phyloP scores from a whole-genome alignment of 1,140 invertebrate genomes.

The Mya arenaria region DNA sequence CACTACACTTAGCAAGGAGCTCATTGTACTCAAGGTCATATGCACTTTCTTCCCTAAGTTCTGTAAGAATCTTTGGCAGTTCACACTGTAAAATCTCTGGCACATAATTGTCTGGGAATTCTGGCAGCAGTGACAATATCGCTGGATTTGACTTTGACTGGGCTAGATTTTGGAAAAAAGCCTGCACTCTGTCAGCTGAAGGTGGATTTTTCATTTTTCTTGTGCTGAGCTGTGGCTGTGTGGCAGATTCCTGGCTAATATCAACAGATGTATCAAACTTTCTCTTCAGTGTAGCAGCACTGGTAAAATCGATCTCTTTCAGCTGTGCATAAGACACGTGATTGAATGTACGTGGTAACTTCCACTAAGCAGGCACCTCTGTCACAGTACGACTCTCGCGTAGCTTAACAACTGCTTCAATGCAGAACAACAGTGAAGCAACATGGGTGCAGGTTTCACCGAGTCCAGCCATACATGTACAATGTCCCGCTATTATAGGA shows the following conservation, averaged over 20 bases:
- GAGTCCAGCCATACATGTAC: constrained; percentile 24
- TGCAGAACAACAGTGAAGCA: not conserved
- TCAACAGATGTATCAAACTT: too few relatives aligned
- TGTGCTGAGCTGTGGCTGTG: too few relatives aligned
- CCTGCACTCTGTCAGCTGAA: too few relatives aligned
- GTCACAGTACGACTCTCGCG: not conserved
- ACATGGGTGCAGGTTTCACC: constrained; percentile 25
- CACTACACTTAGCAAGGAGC: not conserved
- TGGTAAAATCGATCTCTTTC: constrained; percentile 3
- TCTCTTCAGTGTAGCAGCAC: constrained; percentile 1
- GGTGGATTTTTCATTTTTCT: too few relatives aligned
- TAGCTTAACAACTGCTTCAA: not conserved
- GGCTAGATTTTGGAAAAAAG: too few relatives aligned
- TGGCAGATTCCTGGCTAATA: too few relatives aligned
- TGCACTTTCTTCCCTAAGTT: constrained; percentile 1
- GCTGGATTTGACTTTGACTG: constrained; percentile 6
- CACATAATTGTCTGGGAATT: constrained; percentile 1
- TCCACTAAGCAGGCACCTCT: constrained; percentile 10
- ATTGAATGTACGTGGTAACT: not conserved
- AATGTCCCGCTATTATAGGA: not conserved
- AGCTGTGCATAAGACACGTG: not conserved
- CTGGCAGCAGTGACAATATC: not conserved
- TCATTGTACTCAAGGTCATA: not conserved
- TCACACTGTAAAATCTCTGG: not conserved
- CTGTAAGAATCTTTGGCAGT: constrained; percentile 5